Conservation (phyloP, 2,888 invertebrate species). For the Cataglyphis altisquamis region DNA sequence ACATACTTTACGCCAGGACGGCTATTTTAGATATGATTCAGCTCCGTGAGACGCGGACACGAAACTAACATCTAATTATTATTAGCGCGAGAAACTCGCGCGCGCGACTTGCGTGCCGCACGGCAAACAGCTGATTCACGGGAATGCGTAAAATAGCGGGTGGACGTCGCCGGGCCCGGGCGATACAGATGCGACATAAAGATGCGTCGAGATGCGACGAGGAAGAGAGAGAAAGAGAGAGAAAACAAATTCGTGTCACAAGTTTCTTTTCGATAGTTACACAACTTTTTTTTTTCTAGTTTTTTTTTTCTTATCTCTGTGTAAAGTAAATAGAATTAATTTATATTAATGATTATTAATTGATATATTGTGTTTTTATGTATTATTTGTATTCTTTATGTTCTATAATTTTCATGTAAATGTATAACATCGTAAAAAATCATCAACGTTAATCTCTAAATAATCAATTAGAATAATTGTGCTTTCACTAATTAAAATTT, state of each 20-base stretch:
- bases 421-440: background rate
- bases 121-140: conserved; percentile 70
- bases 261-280: background rate
- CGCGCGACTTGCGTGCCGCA: conserved; percentile 41
- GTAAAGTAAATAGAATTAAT: background rate
- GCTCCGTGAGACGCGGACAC: conserved; percentile 36
- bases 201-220: background rate
- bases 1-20: conserved; percentile 67
- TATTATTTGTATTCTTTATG: background rate
- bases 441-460: background rate
- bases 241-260: background rate
- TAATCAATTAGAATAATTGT: conserved; percentile 15
- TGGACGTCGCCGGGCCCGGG: background rate
- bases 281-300: background rate
- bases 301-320: background rate
- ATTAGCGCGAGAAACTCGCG: conserved; percentile 65
- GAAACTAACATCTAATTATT: conserved; percentile 75
- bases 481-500: conserved; percentile 16
- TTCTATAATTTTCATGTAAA: background rate
- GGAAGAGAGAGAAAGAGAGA: background rate
- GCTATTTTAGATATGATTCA: conserved; percentile 78
- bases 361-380: background rate
- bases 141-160: conserved; percentile 49
- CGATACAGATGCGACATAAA: background rate
- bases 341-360: conserved; percentile 14